phyloP scores from a whole-genome alignment of 2,113 vertebrate species.

The Sterna hirundo region DNA sequence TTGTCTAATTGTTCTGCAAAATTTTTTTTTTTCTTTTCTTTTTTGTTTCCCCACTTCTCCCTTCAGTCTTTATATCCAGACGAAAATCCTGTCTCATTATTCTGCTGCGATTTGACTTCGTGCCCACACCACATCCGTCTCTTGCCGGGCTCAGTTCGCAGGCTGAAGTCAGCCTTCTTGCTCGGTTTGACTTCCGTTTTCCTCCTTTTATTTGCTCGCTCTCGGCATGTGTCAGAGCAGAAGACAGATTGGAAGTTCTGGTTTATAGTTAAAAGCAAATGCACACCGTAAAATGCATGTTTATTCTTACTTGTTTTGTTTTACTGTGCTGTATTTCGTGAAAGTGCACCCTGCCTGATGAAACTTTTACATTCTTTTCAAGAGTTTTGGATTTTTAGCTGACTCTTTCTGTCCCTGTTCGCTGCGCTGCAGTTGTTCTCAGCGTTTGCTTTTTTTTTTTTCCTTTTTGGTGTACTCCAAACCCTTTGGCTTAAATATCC shows the following conservation, averaged over 20 bases:
- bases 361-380: not conserved
- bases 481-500: not conserved
- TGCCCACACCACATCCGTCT: constrained; percentile 1
- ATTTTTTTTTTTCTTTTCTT: not conserved
- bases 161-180: not conserved
- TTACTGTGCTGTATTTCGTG: not conserved
- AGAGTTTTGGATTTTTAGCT: not conserved
- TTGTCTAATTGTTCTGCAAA: not conserved
- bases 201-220: not conserved
- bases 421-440: not conserved
- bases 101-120: not conserved
- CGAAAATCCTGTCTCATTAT: not conserved
- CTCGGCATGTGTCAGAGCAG: not conserved
- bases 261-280: not conserved
- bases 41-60: not conserved
- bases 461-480: not conserved
- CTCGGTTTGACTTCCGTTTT: constrained; percentile 5
- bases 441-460: not conserved
- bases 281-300: not conserved
- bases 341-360: not conserved
- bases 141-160: not conserved
- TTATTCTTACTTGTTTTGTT: not conserved
- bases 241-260: not conserved
- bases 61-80: not conserved
- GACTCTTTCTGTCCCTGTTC: not conserved